Percentiles rank a stretch among this genome's conserved stretches.
These are phyloP conservation scores for Notechis scutatus DNA, from an alignment of 2,113 vertebrate species.

Conservation along the genomic window DNA sequence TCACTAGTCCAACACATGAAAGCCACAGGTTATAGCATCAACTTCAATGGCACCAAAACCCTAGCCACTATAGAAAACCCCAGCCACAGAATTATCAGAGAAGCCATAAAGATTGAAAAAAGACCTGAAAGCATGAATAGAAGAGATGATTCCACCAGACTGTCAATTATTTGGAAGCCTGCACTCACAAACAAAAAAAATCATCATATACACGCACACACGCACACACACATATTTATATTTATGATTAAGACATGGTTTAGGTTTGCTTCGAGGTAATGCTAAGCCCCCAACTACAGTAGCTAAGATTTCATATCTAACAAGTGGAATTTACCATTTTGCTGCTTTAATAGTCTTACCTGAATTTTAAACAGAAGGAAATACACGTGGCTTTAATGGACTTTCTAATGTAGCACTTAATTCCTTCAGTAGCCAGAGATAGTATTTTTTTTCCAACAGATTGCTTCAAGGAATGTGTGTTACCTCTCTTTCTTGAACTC, in stretches of 20 bases:
- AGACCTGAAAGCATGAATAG: too few species aligned
- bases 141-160: too few species aligned
- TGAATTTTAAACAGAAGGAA: neutral
- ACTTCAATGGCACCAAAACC: too few species aligned
- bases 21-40: too few species aligned
- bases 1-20: too few species aligned
- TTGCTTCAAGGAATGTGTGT: neutral
- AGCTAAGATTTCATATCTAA: neutral
- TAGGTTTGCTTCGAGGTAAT: neutral
- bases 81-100: too few species aligned
- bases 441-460: neutral
- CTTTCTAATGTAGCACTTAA: neutral
- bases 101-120: too few species aligned
- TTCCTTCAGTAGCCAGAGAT: neutral
- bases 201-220: too few species aligned
- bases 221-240: too few species aligned
- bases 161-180: too few species aligned
- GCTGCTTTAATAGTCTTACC: neutral
- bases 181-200: too few species aligned
- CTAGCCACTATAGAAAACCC: too few species aligned
- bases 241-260: neutral
- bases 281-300: neutral
- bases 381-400: neutral
- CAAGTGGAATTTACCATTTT: neutral
- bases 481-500: neutral